Evolutionary conservation across 1,140 invertebrate genomes (phyloP), one percentile per base, ranked within the genome.

Genomic region (Solenopsis invicta): DNA sequence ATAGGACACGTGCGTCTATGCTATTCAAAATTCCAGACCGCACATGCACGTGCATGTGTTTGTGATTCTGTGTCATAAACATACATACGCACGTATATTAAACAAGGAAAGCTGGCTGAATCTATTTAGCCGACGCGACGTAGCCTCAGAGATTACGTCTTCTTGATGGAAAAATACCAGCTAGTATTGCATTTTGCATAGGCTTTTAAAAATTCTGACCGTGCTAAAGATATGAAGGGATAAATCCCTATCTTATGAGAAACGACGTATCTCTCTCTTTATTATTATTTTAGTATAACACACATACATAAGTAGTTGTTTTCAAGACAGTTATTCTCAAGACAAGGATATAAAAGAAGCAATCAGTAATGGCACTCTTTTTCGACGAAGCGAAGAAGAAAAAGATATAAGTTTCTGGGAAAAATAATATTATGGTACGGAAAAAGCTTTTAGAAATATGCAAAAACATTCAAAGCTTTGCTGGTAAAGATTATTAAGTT

Each of bases 81-180:
- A 29, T 9, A 56, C 50, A 45, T 5, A 74, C n/a, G 10, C 54
- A n/a, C 9, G n/a, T 61, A 34, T 74, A 45, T 71, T 10, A 72
- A 24, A 29, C 29, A 69, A 67, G 48, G 12, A 48, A 61, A 61
- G 41, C 24, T 61, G 41, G 5, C 37, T 61, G 80, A 59, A 74
- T 74, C 59, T 59, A 59, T 82, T 71, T 82, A 45, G 21, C 4
- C 67, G 18, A 50, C 67, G 41, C 67, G 18, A 50, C 67, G 41
- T 48, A 72, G 54, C 12, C 18, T 61, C 67, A 61, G 52, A 82
- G 54, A 82, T 82, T 82, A 82, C 24, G 4, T 67, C 45, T 37
- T 21, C 41, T 1, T 61, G 12, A 61, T 34, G 41, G 67, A 82
- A 74, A 61, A 48, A 82, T 21, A 72, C 50, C 24, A 66, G 67